Percentiles rank a stretch among this genome's conserved stretches.
phyloP scores from a whole-genome alignment of 2,888 invertebrate genomes.

The Coelopa pilipes region DNA sequence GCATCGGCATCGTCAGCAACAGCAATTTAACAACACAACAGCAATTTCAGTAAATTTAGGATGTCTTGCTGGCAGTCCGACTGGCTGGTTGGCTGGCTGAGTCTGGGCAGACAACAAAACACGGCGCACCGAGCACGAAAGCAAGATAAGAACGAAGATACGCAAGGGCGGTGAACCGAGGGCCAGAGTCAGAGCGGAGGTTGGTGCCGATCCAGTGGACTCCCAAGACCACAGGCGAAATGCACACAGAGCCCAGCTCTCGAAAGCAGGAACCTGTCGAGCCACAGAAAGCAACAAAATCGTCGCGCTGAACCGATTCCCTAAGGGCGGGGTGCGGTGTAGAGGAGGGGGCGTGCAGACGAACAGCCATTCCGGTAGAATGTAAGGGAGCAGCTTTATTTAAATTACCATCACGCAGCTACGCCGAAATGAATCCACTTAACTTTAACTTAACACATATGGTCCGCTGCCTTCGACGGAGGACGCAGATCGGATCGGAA shows the following conservation, averaged over 20 bases:
- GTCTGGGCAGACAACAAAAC: slow-evolving; percentile 21
- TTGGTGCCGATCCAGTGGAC: neutral
- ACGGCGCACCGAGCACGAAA: slow-evolving; percentile 28
- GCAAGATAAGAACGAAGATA: slow-evolving; percentile 19
- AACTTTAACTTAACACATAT: slow-evolving; percentile 60
- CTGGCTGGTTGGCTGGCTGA: neutral
- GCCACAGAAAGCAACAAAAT: neutral
- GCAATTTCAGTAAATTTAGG: slow-evolving; percentile 40
- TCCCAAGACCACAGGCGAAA: neutral
- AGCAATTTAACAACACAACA: slow-evolving; percentile 27
- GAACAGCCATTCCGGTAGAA: slow-evolving; percentile 6
- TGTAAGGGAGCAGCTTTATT: slow-evolving; percentile 50
- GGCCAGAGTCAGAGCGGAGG: no score
- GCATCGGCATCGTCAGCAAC: slow-evolving; percentile 21
- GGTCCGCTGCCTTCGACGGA: slow-evolving; percentile 47
- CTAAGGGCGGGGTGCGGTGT: neutral
- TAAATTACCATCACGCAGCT: slow-evolving; percentile 59
- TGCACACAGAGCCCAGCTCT: neutral
- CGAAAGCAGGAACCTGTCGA: neutral
- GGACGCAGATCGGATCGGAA: no score
- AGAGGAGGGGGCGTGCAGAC: neutral
- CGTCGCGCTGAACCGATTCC: slow-evolving; percentile 1
- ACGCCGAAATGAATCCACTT: slow-evolving; percentile 57
- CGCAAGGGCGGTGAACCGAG: neutral
- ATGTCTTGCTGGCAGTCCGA: slow-evolving; percentile 35